Base-by-base conservation (phyloP, 2,888 invertebrate genomes). In the Cylindroiulus punctatus region DNA sequence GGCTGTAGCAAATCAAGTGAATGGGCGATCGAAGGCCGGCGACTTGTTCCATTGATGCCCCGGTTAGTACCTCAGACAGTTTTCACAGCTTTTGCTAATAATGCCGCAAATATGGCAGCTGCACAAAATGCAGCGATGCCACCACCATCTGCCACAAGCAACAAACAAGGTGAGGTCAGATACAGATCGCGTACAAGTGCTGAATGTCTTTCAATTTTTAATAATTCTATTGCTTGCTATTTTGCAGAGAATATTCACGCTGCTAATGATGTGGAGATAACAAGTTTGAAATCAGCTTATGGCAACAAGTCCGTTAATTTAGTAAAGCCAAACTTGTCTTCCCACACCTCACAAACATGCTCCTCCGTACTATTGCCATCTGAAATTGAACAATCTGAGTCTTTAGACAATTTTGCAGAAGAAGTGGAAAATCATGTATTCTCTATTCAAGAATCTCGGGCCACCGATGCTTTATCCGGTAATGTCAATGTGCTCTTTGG, bases 11-110 rank as follows among this genome's bases (percentile, higher is more conserved):
- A 92, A 87, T 91, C 91, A 14, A 92, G 93, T 89, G 95, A 95
- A 91, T 97, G 97, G 97, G 94, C 95, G 88, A 93, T 95, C 89
- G 97, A 97, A 91, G 97, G 97, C 19, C 93, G 97, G 57, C 93
- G 97, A 89, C 92, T 94, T 87, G 94, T 96, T 89, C 97, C 97
- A 1, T 92, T 97, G 84, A 92, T 97, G 91, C 95, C 96, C 8
- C 93, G 97, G 87, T 93, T 95, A n/a, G 93, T 95, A 86, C 95
- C 97, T 10, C 96, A 96, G 90, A 96, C 97, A 8, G 95, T 95
- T 65, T 95, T 96, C 90, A 95, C 96, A 87, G 94, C 94, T 88
- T 93, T 96, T 88, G 97, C 97, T 19, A 96, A 96, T 91, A 95
- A 94, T 90, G 93, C 94, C 85, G 95, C 96, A 0, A 93, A 94